Conservation (phyloP, 2,797 vertebrate species). For the Gymnopithys bicolor region DNA sequence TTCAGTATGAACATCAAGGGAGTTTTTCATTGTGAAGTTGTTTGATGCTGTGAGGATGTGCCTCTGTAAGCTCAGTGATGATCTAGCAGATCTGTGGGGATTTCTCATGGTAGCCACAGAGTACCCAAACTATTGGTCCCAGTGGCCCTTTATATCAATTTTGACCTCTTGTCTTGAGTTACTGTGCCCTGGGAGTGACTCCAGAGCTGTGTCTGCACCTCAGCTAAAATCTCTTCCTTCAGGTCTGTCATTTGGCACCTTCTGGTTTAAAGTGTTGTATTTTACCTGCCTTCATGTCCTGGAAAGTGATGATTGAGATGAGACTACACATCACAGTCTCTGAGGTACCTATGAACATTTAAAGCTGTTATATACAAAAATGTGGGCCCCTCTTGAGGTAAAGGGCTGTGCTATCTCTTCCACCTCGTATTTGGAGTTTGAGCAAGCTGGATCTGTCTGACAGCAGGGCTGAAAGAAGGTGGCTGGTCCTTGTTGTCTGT, state of each 20-base stretch:
- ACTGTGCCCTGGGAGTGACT: background rate
- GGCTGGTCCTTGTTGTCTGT: background rate
- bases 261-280: background rate
- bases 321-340: background rate
- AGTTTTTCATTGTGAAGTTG: background rate
- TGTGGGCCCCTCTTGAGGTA: background rate
- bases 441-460: background rate
- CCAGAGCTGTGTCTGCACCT: fast-evolving
- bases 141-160: background rate
- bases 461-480: background rate
- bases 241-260: background rate
- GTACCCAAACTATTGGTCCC: background rate
- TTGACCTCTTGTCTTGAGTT: background rate
- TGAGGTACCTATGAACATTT: background rate
- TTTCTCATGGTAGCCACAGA: background rate
- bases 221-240: background rate
- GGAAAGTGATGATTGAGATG: background rate
- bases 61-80: background rate
- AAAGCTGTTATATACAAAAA: background rate
- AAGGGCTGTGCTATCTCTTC: background rate
- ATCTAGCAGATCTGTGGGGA: background rate
- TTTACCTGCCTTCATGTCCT: background rate
- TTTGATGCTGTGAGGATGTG: fast-evolving
- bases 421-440: background rate
- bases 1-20: background rate